Evolutionary conservation across 2,888 invertebrate species (phyloP), one percentile per base, ranked within the genome.

Genomic region (Archips crataeganus): DNA sequence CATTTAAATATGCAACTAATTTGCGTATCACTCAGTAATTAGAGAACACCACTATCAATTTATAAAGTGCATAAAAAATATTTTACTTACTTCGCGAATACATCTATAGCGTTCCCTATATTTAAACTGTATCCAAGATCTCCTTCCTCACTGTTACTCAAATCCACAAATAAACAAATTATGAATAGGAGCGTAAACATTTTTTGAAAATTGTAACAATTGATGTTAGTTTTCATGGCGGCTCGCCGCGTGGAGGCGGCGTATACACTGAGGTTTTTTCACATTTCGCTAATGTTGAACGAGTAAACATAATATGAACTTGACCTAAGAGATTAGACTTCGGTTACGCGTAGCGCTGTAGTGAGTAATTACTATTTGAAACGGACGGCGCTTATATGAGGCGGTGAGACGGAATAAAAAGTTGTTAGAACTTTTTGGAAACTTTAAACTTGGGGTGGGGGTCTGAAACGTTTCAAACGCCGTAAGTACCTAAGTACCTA

Each of bases 81-180:
- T 23, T 63, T 45, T 70, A 91, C 94, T 90, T 83, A 94, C 94
- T 94, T 94, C 3, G 94, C 94, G 76, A 94, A 94, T 34, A 94
- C 90, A 71, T 94, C 93, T 23, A 94, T 92, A 11, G 94, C 89
- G 72, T 93, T 89, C 47, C 94, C 94, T 70, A 94, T 93, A 76
- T 85, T 90, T 75, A 94, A 80, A 78, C 84, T 87, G 76, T 91
- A 94, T 9, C 91, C 91, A 9, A 93, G 75, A 71, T 93, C 91
- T 13, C 84, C 86, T 9, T 90, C 87, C 11, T 90, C 89, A 76
- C 88, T 87, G 6, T 82, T 82, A 77, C 90, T 88, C 61, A 85
- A 70, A 70, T 83, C 82, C 75, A 81, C 84, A 78, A 79, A 83
- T 75, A 88, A 81, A 75, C 87, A 79, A 78, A 88, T 80, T 45